Evolutionary conservation across 2,888 invertebrate genomes (phyloP).

Genomic region (Buathra laborator): DNA sequence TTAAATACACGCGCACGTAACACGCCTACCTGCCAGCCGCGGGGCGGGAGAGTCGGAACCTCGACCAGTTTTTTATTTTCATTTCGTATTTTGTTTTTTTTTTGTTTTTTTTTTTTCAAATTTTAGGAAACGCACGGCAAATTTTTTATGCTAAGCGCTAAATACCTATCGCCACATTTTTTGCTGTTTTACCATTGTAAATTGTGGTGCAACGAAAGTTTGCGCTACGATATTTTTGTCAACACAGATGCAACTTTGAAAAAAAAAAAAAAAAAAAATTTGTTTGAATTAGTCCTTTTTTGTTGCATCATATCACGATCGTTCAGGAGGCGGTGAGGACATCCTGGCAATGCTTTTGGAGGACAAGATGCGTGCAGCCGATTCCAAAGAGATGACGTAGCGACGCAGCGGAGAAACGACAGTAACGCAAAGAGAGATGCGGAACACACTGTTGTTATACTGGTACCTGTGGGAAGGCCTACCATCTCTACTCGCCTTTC

Average conservation of each 20-base stretch:
- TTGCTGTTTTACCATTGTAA: not conserved
- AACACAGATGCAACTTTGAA: not conserved
- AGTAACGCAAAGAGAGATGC: slow-evolving; percentile 75
- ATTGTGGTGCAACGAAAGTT: not conserved
- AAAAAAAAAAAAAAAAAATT: not conserved
- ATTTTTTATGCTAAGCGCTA: not conserved
- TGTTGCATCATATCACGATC: not conserved
- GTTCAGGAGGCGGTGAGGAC: not conserved
- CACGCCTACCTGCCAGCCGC: slow-evolving; percentile 67
- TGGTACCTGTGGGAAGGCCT: slow-evolving; percentile 82
- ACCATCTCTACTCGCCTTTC: slow-evolving; percentile 79
- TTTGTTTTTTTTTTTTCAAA: not conserved
- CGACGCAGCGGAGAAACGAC: slow-evolving; percentile 49
- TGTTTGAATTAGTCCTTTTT: not conserved
- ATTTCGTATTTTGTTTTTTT: slow-evolving; percentile 1
- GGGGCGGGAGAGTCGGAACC: slow-evolving; percentile 9
- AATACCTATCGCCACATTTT: slow-evolving; percentile 14
- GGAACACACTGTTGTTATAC: slow-evolving; percentile 79
- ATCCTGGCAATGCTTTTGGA: not conserved
- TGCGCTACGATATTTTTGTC: not conserved
- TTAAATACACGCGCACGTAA: slow-evolving; percentile 56
- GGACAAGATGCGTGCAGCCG: not conserved
- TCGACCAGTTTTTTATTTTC: slow-evolving; percentile 41
- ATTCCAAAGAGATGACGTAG: slow-evolving; percentile 45
- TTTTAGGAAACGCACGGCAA: not conserved